phyloP scores from a whole-genome alignment of 1,140 invertebrate genomes.

The Drosophila setifemur region DNA sequence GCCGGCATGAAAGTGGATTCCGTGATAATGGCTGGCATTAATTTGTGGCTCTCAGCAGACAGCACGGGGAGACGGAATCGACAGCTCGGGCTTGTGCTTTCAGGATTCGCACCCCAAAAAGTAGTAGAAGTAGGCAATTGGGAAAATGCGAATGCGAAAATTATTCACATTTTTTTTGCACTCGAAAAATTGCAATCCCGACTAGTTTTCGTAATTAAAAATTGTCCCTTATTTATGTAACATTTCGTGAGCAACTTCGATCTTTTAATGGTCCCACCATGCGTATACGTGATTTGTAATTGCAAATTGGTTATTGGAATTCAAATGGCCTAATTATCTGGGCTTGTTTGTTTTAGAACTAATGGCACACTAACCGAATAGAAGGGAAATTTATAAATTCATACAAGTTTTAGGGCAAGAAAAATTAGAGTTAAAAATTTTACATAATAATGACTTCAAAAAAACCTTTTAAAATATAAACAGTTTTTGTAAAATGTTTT shows the following conservation, averaged over 20 bases:
- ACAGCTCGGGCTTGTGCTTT: not conserved
- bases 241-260: not conserved
- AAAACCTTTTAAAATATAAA: too few relatives aligned
- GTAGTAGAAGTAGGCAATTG: not conserved
- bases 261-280: not conserved
- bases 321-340: too few relatives aligned
- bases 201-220: too few relatives aligned
- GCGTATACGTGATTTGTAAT: not conserved
- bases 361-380: too few relatives aligned
- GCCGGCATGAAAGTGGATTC: conserved; percentile 56
- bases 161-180: not conserved
- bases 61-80: conserved; percentile 24
- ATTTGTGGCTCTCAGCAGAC: conserved; percentile 56
- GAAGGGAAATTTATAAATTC: too few relatives aligned
- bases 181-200: not conserved
- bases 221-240: too few relatives aligned
- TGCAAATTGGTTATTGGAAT: too few relatives aligned
- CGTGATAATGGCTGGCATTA: conserved; percentile 72
- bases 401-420: too few relatives aligned
- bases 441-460: too few relatives aligned
- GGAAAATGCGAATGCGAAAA: not conserved
- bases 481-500: not conserved
- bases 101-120: conserved; percentile 15
- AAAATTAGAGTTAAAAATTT: too few relatives aligned
- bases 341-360: too few relatives aligned